These are phyloP conservation scores for Tinea trinotella DNA, from an alignment of 2,888 invertebrate genomes.

Conservation along the genomic window DNA sequence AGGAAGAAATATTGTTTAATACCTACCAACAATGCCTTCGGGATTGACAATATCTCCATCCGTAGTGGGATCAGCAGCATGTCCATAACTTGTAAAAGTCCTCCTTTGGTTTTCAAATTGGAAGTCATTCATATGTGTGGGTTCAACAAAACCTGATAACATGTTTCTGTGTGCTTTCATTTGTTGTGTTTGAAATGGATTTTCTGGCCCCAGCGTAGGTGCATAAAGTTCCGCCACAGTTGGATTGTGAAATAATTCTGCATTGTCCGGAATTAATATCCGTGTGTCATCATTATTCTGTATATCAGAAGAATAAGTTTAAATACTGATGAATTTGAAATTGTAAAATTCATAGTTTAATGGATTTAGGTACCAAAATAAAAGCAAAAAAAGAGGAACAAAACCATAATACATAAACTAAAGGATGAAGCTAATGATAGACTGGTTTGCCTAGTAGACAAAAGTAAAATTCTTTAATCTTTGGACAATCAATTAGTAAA, in stretches of 20 bases:
- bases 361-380: too few species aligned
- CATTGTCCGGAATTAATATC: slow-evolving; percentile 81
- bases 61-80: slow-evolving; percentile 94
- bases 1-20: neutral
- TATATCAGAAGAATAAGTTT: too few species aligned
- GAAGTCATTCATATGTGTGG: slow-evolving; percentile 95
- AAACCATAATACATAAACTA: too few species aligned
- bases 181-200: slow-evolving; percentile 94
- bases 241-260: slow-evolving; percentile 91
- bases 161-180: slow-evolving; percentile 91
- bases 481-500: too few species aligned
- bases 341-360: too few species aligned
- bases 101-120: slow-evolving; percentile 97
- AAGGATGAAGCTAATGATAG: too few species aligned
- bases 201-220: slow-evolving; percentile 91
- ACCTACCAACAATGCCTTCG: slow-evolving; percentile 65
- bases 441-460: too few species aligned
- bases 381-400: too few species aligned
- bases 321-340: too few species aligned
- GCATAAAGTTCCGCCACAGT: slow-evolving; percentile 96
- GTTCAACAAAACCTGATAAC: slow-evolving; percentile 94
- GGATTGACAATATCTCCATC: slow-evolving; percentile 55
- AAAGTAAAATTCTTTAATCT: too few species aligned
- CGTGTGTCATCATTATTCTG: slow-evolving; percentile 81
- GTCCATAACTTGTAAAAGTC: slow-evolving; percentile 95